Conservation (phyloP, 2,888 invertebrate species). For the Electrophaes corylata region DNA sequence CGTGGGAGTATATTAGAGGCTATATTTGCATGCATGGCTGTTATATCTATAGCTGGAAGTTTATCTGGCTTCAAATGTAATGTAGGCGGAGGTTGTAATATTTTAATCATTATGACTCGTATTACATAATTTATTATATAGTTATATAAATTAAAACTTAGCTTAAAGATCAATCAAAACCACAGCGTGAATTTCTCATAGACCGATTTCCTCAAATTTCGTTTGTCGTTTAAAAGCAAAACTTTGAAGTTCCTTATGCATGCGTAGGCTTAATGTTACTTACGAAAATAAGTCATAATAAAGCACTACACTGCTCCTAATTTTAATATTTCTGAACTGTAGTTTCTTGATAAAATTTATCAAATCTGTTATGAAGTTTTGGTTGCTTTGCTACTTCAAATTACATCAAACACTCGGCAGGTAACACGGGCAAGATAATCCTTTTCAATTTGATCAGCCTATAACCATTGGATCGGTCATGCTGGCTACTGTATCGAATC, state of each 20-base stretch:
- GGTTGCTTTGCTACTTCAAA: constrained; percentile 11
- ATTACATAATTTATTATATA: neutral
- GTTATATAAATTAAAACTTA: neutral
- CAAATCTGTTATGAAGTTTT: too few relatives aligned
- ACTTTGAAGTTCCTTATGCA: too few relatives aligned
- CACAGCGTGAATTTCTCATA: neutral
- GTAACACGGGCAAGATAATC: constrained; percentile 20
- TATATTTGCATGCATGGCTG: constrained; percentile 7
- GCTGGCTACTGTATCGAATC: constrained; percentile 36
- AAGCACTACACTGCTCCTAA: too few relatives aligned
- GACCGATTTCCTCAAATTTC: too few relatives aligned
- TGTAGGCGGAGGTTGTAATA: constrained; percentile 14
- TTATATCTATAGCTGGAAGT: too few relatives aligned
- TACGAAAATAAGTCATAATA: too few relatives aligned
- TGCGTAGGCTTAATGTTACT: too few relatives aligned
- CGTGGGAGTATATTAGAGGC: neutral
- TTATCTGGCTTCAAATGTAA: constrained; percentile 14
- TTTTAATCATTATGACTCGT: constrained; percentile 3
- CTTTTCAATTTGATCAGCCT: constrained; percentile 33
- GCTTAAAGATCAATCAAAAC: neutral
- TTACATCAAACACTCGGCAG: constrained; percentile 17
- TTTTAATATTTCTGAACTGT: too few relatives aligned
- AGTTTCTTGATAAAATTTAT: too few relatives aligned
- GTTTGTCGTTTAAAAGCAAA: too few relatives aligned
- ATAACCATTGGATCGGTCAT: constrained; percentile 32